These are phyloP conservation scores for Myotis myotis DNA, from an alignment of 2,797 vertebrate species.

Conservation along the genomic window DNA sequence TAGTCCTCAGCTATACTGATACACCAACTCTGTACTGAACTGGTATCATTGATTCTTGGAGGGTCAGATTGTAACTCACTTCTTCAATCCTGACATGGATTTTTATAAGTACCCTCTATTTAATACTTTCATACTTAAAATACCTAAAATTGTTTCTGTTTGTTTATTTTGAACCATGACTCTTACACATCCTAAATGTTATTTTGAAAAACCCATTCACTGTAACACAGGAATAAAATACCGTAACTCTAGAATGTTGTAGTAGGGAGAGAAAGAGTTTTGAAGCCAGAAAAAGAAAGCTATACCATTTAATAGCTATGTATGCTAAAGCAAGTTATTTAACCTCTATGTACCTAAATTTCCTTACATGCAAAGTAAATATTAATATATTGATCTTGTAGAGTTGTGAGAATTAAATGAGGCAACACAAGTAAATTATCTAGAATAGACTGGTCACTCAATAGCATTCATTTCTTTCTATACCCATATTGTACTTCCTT, in stretches of 20 bases:
- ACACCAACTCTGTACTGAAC: not conserved
- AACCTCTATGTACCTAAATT: not conserved
- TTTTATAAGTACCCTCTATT: slow-evolving; percentile 3
- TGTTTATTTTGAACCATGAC: not conserved
- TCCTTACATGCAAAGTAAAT: not conserved
- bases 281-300: slow-evolving; percentile 30
- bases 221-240: not conserved
- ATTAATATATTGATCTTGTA: not conserved
- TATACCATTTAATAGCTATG: not conserved
- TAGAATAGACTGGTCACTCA: not conserved
- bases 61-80: not conserved
- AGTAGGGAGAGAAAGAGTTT: not conserved
- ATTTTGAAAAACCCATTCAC: not conserved
- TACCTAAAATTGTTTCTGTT: not conserved
- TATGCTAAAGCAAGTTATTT: slow-evolving; percentile 8
- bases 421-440: not conserved
- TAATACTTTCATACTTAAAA: slow-evolving; percentile 34
- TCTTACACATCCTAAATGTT: not conserved
- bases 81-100: not conserved
- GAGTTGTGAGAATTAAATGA: slow-evolving; percentile 1
- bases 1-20: not conserved
- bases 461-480: slow-evolving; percentile 29
- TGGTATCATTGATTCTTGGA: not conserved
- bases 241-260: not conserved
- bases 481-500: not conserved